Evolutionary conservation across 2,888 invertebrate species (phyloP), one percentile per base, ranked within the genome.

Genomic region (Nemotelus pantherinus): DNA sequence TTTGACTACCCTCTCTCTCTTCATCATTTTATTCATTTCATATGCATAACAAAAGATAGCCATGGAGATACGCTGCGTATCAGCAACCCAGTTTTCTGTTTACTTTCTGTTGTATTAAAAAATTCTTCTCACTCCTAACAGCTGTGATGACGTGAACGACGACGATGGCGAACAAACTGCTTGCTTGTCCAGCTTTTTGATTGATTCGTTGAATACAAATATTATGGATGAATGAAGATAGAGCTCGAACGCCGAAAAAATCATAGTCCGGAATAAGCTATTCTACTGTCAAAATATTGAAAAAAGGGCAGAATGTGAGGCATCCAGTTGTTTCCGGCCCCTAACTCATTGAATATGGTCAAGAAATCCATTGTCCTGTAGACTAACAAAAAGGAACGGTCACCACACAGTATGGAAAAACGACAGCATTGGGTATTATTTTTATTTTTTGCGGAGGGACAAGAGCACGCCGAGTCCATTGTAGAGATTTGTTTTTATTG

Each of bases 181-280:
- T 78, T 78, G 77, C 78, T 72, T 78, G 78, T 74, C 77, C 77
- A 57, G 77, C 64, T 72, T 68, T 74, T 78, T 78, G 78, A 78
- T 78, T 78, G 78, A 78, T 78, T 78, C 77, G 78, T 78, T 77
- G 77, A 77, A 74, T 71, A 72, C 78, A 78, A 77, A 78, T 77
- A 78, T 78, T 78, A 76, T 76, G 78, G 60, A 78, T 71, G 77
- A 72, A 78, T 58, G 71, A 75, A 64, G 75, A 74, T 55, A 74
- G 39, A 2, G 6, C 43, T 2, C 9, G 44, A 44, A 4, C 10
- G 7, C 48, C 45, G 9, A 9, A 10, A 43, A n/a, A 6, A 68
- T 3, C 10, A 44, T 50, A 9, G 44, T 55, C 55, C 9, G 71
- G 2, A 71, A 9, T 57, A 57, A 57, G 55, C 48, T n/a, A 57